Percentiles rank a stretch among this genome's conserved stretches.
Evolutionary conservation across 2,797 vertebrate genomes (phyloP).

Genomic region (Micromesistius poutassou): DNA sequence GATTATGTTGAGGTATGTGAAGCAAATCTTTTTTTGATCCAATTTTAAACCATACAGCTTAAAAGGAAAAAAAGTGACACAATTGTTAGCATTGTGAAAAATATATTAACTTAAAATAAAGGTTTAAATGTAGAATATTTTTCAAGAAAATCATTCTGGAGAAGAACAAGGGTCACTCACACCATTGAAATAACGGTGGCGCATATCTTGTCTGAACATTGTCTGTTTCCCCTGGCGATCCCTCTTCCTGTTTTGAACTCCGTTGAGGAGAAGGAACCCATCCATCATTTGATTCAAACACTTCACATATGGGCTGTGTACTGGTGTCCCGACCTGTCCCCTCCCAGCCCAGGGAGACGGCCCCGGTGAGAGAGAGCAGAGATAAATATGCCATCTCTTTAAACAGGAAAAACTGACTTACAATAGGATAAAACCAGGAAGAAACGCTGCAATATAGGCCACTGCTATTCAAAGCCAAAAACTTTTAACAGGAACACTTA

Average conservation of each 20-base stretch:
- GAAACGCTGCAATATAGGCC: background rate
- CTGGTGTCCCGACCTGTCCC: slow-evolving; percentile 39
- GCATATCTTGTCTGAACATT: slow-evolving; percentile 5
- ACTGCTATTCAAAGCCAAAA: background rate
- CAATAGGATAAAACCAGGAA: slow-evolving; percentile 44
- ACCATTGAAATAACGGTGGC: background rate
- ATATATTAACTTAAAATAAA: background rate
- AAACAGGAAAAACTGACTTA: slow-evolving; percentile 39
- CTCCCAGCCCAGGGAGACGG: slow-evolving; percentile 21
- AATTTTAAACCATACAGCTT: background rate
- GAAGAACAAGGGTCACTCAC: background rate
- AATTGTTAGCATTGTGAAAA: background rate
- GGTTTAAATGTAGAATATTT: background rate
- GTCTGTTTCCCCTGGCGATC: slow-evolving; percentile 21
- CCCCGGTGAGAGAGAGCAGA: slow-evolving; percentile 35
- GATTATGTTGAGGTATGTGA: background rate
- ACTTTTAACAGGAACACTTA: background rate
- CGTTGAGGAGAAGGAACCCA: slow-evolving; percentile 32
- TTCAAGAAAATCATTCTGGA: background rate
- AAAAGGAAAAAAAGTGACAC: background rate
- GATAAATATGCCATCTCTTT: slow-evolving; percentile 54
- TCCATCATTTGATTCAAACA: slow-evolving; percentile 57
- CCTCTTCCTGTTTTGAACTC: slow-evolving; percentile 35
- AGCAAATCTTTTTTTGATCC: background rate
- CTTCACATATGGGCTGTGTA: slow-evolving; percentile 35